These are phyloP conservation scores for Nomada hirtipes DNA, from an alignment of 2,888 invertebrate species.

Conservation along the genomic window DNA sequence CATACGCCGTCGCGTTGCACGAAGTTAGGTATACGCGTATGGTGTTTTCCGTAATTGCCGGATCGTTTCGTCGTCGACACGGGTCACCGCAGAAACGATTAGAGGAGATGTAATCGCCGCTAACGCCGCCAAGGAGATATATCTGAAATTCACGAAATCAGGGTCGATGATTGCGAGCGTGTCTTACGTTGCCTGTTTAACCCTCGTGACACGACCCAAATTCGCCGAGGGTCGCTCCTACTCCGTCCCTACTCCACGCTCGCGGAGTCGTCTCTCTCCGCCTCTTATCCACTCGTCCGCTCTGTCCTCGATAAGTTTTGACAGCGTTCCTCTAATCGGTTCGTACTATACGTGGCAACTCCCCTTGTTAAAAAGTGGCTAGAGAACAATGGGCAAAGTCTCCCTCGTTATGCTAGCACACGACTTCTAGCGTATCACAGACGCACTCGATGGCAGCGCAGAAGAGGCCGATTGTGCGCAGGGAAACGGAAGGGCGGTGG, in stretches of 20 bases:
- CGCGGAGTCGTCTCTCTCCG: not conserved
- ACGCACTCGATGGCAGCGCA: slow-evolving; percentile 62
- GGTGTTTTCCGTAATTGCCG: slow-evolving; percentile 66
- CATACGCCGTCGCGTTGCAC: slow-evolving; percentile 53
- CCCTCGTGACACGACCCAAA: slow-evolving; percentile 68
- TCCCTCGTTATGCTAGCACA: slow-evolving; percentile 27
- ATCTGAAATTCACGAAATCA: slow-evolving; percentile 61
- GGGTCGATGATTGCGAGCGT: slow-evolving; percentile 51
- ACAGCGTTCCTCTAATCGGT: slow-evolving; percentile 63
- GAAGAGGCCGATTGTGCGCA: slow-evolving; percentile 62
- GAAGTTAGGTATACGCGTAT: slow-evolving; percentile 39
- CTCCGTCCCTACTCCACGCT: not conserved
- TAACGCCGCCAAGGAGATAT: slow-evolving; percentile 49
- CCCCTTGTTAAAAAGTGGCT: slow-evolving; percentile 63
- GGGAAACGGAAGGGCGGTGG: slow-evolving; percentile 28
- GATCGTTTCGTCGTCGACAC: slow-evolving; percentile 55
- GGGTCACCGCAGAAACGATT: slow-evolving; percentile 49
- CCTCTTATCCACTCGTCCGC: slow-evolving; percentile 12
- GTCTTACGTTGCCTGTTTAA: slow-evolving; percentile 60
- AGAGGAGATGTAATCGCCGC: slow-evolving; percentile 48
- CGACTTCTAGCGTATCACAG: slow-evolving; percentile 61
- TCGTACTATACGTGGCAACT: slow-evolving; percentile 5
- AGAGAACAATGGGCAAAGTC: slow-evolving; percentile 64
- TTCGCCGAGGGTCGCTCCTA: slow-evolving; percentile 56
- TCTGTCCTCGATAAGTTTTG: slow-evolving; percentile 65